These are phyloP conservation scores for Tiliqua scincoides DNA, from an alignment of 2,113 vertebrate genomes.

Conservation along the genomic window DNA sequence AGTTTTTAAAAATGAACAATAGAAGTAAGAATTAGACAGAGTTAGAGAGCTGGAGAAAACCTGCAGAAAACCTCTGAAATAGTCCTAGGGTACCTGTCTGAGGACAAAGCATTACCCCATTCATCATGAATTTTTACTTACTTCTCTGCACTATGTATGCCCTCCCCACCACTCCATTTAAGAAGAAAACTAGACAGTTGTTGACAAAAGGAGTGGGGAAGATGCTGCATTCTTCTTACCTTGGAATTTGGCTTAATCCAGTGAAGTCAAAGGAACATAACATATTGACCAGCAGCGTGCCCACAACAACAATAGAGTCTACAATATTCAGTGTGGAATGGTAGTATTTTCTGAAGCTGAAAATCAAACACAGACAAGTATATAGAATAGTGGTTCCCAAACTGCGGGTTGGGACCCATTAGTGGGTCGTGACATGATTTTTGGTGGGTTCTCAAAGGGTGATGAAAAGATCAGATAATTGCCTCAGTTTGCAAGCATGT, in stretches of 20 bases:
- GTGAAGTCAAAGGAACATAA: constrained; percentile 79
- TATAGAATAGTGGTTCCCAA: not conserved
- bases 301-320: constrained; percentile 82
- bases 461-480: too few relatives aligned
- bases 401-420: too few relatives aligned
- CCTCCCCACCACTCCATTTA: not conserved
- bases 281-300: constrained; percentile 84
- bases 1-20: too few relatives aligned
- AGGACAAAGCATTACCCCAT: not conserved
- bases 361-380: constrained; percentile 48
- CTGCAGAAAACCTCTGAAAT: not conserved
- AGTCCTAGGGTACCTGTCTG: not conserved
- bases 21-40: not conserved
- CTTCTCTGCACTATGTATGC: not conserved
- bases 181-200: not conserved
- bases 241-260: constrained; percentile 79
- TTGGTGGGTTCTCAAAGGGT: too few relatives aligned
- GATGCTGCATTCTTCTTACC: constrained; percentile 74
- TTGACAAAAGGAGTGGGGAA: not conserved
- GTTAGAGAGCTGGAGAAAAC: not conserved
- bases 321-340: constrained; percentile 83
- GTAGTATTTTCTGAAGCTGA: constrained; percentile 88
- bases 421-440: too few relatives aligned
- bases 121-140: not conserved
- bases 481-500: too few relatives aligned